Conservation (phyloP, 2,888 invertebrate species). For the Crioceris asparagi region DNA sequence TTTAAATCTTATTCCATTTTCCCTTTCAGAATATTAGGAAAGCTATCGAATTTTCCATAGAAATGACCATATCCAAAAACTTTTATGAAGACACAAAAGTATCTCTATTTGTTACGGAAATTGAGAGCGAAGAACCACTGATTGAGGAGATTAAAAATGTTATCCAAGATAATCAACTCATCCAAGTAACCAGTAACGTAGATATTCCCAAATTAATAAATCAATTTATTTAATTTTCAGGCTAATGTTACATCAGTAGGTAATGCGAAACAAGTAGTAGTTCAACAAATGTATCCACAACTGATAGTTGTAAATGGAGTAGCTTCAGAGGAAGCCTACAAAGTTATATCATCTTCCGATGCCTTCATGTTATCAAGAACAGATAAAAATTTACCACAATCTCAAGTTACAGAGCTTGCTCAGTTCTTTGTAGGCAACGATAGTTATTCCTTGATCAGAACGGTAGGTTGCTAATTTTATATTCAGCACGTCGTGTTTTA, state of each 20-base stretch:
- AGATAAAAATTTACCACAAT: slow-evolving; percentile 19
- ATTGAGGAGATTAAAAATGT: slow-evolving; percentile 27
- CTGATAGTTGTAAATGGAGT: slow-evolving; percentile 28
- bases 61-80: not conserved
- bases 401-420: slow-evolving; percentile 25
- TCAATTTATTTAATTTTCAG: slow-evolving; percentile 21
- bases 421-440: slow-evolving; percentile 23
- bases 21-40: too few species aligned
- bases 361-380: slow-evolving; percentile 28
- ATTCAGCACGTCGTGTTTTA: too few species aligned
- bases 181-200: slow-evolving; percentile 22
- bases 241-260: slow-evolving; percentile 27
- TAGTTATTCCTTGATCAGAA: slow-evolving; percentile 29
- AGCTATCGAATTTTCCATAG: too few species aligned
- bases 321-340: slow-evolving; percentile 27
- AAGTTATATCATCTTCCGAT: slow-evolving; percentile 26
- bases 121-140: slow-evolving; percentile 26
- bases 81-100: slow-evolving; percentile 19
- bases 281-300: slow-evolving; percentile 30
- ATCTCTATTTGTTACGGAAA: slow-evolving; percentile 30
- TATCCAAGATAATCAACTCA: slow-evolving; percentile 24
- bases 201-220: not conserved
- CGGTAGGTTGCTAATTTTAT: slow-evolving; percentile 21
- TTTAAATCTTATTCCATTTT: too few species aligned
- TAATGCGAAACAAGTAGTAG: slow-evolving; percentile 27